Conservation (phyloP, 2,797 vertebrate genomes). For the Bothrops alternatus region DNA sequence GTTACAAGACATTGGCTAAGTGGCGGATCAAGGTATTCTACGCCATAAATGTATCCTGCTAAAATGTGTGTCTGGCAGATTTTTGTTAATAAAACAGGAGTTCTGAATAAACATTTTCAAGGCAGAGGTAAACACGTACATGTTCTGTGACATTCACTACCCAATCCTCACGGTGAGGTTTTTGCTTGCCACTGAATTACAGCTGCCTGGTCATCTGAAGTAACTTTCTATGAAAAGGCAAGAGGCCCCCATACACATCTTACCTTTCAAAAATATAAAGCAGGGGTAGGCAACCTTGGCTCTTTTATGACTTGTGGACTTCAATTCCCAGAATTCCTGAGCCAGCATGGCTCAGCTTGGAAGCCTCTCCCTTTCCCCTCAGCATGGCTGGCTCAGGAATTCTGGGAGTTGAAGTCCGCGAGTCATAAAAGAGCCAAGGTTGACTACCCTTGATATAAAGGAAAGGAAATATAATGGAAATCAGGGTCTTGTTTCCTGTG, state of each 20-base stretch:
- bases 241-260: neutral
- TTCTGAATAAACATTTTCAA: neutral
- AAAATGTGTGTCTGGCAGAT: neutral
- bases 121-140: neutral
- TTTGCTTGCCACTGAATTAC: neutral
- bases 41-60: neutral
- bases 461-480: neutral
- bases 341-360: too few relatives aligned
- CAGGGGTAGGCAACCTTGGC: too few relatives aligned
- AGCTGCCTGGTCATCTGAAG: neutral
- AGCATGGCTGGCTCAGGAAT: too few relatives aligned
- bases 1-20: neutral
- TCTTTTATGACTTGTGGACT: too few relatives aligned
- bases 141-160: neutral
- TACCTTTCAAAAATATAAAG: neutral
- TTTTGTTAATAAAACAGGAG: neutral
- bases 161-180: neutral
- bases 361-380: too few relatives aligned
- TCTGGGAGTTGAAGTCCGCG: too few relatives aligned
- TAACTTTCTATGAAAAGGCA: neutral
- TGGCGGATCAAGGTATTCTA: neutral
- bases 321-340: too few relatives aligned
- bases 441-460: neutral
- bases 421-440: too few relatives aligned
- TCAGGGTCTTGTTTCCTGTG: too few relatives aligned